Conservation (phyloP, 2,797 vertebrate genomes). For the Amblyraja radiata region DNA sequence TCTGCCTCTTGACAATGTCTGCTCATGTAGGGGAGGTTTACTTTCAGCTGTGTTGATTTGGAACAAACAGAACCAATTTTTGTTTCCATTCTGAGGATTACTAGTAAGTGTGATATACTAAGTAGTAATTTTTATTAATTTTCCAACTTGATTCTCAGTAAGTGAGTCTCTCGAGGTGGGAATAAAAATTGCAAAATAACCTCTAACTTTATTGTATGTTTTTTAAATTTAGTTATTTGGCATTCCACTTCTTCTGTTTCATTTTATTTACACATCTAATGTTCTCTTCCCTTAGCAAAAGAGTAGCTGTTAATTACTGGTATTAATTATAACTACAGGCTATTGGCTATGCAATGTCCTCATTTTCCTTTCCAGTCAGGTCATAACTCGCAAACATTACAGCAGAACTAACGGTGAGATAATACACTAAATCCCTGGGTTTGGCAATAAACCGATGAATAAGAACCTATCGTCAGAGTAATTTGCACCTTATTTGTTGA, state of each 20-base stretch:
- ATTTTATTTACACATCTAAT: neutral
- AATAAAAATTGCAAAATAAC: neutral
- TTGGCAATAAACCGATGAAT: neutral
- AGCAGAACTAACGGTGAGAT: neutral
- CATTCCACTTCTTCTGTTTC: neutral
- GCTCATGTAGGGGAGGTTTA: slow-evolving; percentile 31
- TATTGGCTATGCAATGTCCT: neutral
- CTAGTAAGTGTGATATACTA: neutral
- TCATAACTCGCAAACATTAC: neutral
- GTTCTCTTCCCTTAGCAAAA: neutral
- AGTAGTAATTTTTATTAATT: neutral
- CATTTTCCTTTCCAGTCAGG: neutral
- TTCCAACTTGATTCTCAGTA: neutral
- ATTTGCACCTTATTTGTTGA: neutral
- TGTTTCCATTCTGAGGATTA: neutral
- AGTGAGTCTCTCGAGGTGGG: neutral
- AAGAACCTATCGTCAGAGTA: neutral
- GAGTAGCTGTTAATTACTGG: neutral
- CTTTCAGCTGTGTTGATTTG: slow-evolving; percentile 25
- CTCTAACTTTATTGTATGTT: neutral
- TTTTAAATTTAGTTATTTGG: neutral
- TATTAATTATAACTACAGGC: neutral
- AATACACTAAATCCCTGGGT: neutral
- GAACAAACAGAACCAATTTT: neutral
- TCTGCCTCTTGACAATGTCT: slow-evolving; percentile 11